Evolutionary conservation across 1,140 invertebrate species (phyloP).

Genomic region (Spodoptera frugiperda): DNA sequence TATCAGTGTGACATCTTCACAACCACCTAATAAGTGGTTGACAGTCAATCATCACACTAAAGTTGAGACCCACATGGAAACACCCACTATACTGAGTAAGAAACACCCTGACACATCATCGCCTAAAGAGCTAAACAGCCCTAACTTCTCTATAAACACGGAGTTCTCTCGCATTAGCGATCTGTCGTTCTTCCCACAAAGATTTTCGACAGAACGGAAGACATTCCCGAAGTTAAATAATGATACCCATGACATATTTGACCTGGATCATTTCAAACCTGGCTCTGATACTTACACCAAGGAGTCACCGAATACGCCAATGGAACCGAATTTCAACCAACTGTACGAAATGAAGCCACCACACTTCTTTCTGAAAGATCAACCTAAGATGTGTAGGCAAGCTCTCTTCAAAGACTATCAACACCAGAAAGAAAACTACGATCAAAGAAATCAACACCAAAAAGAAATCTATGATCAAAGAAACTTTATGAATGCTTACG

Average conservation of each 20-base stretch:
- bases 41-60: conserved; percentile 63
- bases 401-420: conserved; percentile 74
- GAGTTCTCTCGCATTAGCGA: conserved; percentile 81
- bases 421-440: conserved; percentile 57
- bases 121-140: conserved; percentile 78
- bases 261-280: conserved; percentile 70
- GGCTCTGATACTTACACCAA: conserved; percentile 84
- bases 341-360: conserved; percentile 56
- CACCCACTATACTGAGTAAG: conserved; percentile 66
- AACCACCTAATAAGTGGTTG: conserved; percentile 70
- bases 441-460: conserved; percentile 60
- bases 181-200: conserved; percentile 80
- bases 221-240: conserved; percentile 69
- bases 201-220: conserved; percentile 84
- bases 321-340: conserved; percentile 60
- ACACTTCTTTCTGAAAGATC: conserved; percentile 62
- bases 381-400: conserved; percentile 71
- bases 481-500: conserved; percentile 56
- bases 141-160: conserved; percentile 81
- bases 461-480: conserved; percentile 59
- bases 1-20: conserved; percentile 68
- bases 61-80: conserved; percentile 60
- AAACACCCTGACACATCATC: conserved; percentile 81
- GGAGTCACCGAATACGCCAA: conserved; percentile 77
- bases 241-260: conserved; percentile 74